Percentiles rank a stretch among this genome's conserved stretches.
Conservation (phyloP, 1,140 invertebrate genomes). For the Teleopsis dalmanni region DNA sequence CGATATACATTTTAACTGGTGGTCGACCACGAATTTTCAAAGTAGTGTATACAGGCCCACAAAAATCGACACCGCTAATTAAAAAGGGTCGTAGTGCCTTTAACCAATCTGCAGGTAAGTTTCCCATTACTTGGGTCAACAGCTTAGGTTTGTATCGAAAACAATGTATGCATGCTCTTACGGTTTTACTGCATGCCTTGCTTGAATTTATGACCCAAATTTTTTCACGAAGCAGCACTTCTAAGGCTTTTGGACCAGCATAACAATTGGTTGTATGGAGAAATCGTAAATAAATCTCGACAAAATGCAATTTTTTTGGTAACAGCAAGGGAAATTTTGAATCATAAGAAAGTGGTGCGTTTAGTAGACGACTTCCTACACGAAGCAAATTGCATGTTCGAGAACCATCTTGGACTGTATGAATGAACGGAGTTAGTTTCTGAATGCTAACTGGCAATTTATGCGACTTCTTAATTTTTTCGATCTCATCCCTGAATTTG, state of each 20-base stretch:
- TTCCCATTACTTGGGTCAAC: slow-evolving; percentile 8
- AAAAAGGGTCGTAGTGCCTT: slow-evolving; percentile 6
- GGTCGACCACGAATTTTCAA: slow-evolving; percentile 5
- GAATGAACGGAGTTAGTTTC: slow-evolving; percentile 3
- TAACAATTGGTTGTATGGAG: slow-evolving; percentile 9
- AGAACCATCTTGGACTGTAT: neutral
- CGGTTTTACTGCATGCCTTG: slow-evolving; percentile 4
- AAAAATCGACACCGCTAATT: slow-evolving; percentile 12
- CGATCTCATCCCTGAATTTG: slow-evolving; percentile 2
- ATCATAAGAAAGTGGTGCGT: slow-evolving; percentile 8
- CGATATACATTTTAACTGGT: slow-evolving; percentile 9
- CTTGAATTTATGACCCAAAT: slow-evolving; percentile 12
- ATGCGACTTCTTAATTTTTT: neutral
- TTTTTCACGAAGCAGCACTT: slow-evolving; percentile 5
- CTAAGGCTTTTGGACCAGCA: slow-evolving; percentile 5
- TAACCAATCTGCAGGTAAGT: slow-evolving; percentile 4
- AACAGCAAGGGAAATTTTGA: slow-evolving; percentile 9
- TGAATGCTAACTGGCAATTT: slow-evolving; percentile 1
- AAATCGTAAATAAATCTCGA: slow-evolving; percentile 2
- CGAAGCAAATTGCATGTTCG: slow-evolving; percentile 3
- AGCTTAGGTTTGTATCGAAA: slow-evolving; percentile 10
- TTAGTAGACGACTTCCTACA: slow-evolving; percentile 3
- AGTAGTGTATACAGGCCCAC: slow-evolving; percentile 7
- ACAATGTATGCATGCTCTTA: slow-evolving; percentile 8
- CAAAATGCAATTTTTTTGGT: slow-evolving; percentile 5